Percentiles rank a stretch among this genome's conserved stretches.
Evolutionary conservation across 2,113 vertebrate genomes (phyloP).

Genomic region (Aspiorhynchus laticeps): DNA sequence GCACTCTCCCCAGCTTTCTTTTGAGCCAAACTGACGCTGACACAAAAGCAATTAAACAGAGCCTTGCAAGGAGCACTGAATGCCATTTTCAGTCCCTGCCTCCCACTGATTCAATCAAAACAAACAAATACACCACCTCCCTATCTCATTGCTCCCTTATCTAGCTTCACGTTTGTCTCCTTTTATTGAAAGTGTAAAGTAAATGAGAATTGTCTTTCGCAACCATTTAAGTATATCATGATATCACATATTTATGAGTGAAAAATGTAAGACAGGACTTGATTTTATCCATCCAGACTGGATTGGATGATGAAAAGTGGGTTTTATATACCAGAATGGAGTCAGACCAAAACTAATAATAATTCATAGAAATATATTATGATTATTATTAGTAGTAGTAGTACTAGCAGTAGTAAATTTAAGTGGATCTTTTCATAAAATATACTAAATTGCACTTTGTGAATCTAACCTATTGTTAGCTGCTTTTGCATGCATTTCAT

Average conservation of each 20-base stretch:
- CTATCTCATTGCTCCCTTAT: neutral
- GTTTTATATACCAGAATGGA: neutral
- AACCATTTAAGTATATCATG: neutral
- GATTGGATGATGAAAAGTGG: neutral
- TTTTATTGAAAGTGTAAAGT: slow-evolving; percentile 21
- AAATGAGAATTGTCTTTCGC: neutral
- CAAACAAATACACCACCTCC: slow-evolving; percentile 25
- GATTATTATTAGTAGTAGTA: too few relatives aligned
- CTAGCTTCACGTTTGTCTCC: neutral
- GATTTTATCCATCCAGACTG: neutral
- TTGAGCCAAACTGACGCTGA: slow-evolving; percentile 46
- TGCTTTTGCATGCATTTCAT: neutral
- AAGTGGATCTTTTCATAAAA: too few relatives aligned
- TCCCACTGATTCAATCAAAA: slow-evolving; percentile 41
- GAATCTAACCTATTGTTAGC: neutral
- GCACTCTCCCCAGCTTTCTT: slow-evolving; percentile 13
- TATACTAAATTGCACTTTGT: neutral
- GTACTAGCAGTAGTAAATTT: too few relatives aligned
- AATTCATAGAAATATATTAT: too few relatives aligned
- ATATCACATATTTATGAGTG: neutral
- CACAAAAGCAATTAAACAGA: slow-evolving; percentile 49
- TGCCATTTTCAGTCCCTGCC: slow-evolving; percentile 31
- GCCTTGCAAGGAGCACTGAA: slow-evolving; percentile 34
- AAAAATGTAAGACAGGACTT: neutral
- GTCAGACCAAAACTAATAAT: neutral